A percentile compares a stretch with the other conserved stretches of the same genome.
Conservation (phyloP, 2,888 invertebrate species). For the Chironomus tentans region DNA sequence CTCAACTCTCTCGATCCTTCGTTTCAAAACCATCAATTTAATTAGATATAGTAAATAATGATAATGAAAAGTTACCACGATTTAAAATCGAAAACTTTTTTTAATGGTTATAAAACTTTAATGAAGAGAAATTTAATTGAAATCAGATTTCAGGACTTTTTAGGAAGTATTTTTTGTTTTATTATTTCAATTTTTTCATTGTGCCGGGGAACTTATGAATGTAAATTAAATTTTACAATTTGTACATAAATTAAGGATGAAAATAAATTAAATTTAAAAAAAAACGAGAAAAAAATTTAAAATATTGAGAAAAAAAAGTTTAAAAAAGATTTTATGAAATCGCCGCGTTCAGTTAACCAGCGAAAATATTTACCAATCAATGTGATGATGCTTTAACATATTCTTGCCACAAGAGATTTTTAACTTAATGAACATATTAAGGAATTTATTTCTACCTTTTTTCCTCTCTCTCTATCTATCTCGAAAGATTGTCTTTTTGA, state of each 20-base stretch:
- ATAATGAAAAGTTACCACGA: neutral
- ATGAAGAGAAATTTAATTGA: neutral
- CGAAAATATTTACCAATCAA: constrained; percentile 2
- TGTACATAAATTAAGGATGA: neutral
- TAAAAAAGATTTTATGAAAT: no score
- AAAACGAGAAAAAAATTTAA: neutral
- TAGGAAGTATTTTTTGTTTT: neutral
- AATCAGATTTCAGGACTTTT: constrained; percentile 5
- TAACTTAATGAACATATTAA: neutral
- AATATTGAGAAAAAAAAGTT: neutral
- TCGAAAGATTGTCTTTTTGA: neutral
- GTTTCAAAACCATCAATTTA: neutral
- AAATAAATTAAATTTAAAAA: neutral
- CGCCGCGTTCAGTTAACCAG: neutral
- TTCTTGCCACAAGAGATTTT: constrained; percentile 10
- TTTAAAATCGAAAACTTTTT: constrained; percentile 9
- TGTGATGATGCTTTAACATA: constrained; percentile 6
- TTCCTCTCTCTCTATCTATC: neutral
- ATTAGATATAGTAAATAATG: neutral
- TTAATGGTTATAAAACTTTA: neutral
- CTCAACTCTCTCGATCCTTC: neutral
- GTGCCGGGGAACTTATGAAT: constrained; percentile 1
- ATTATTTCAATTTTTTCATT: neutral
- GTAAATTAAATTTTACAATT: neutral
- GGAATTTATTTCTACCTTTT: neutral